Percentiles rank a stretch among this genome's conserved stretches.
phyloP scores from a whole-genome alignment of 2,888 invertebrate genomes.

The Lamproptera curius region DNA sequence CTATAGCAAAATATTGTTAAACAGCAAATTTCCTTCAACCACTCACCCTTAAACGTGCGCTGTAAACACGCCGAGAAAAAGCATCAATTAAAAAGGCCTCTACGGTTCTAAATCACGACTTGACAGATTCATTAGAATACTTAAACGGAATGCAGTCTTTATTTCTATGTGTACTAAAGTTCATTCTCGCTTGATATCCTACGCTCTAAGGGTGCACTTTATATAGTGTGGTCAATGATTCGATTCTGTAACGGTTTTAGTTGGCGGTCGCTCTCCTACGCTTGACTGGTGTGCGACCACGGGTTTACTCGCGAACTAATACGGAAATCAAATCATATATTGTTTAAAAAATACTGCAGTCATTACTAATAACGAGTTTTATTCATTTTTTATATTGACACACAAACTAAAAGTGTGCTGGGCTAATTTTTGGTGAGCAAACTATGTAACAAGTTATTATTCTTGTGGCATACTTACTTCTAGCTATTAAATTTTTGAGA shows the following conservation, averaged over 20 bases:
- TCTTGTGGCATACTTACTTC: too few species aligned
- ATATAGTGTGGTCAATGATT: constrained; percentile 2
- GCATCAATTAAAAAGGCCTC: constrained; percentile 58
- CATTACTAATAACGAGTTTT: too few species aligned
- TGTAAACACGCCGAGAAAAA: constrained; percentile 57
- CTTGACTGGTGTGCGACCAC: background rate
- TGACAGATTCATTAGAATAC: constrained; percentile 48
- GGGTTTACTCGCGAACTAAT: too few species aligned
- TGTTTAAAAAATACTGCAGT: too few species aligned
- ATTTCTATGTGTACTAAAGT: background rate
- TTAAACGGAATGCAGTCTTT: background rate
- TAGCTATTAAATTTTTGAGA: too few species aligned
- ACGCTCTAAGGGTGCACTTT: constrained; percentile 2
- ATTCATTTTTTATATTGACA: too few species aligned
- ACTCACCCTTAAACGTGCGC: constrained; percentile 31
- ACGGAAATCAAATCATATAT: too few species aligned
- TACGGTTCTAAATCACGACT: constrained; percentile 38
- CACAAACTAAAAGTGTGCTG: too few species aligned
- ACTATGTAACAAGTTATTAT: too few species aligned
- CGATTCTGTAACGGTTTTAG: constrained; percentile 7
- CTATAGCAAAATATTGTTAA: too few species aligned
- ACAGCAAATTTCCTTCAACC: too few species aligned
- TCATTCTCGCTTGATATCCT: background rate
- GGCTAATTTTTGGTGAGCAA: too few species aligned
- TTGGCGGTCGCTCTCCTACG: background rate